Evolutionary conservation across 2,797 vertebrate species (phyloP).

Genomic region (Acomys russatus): DNA sequence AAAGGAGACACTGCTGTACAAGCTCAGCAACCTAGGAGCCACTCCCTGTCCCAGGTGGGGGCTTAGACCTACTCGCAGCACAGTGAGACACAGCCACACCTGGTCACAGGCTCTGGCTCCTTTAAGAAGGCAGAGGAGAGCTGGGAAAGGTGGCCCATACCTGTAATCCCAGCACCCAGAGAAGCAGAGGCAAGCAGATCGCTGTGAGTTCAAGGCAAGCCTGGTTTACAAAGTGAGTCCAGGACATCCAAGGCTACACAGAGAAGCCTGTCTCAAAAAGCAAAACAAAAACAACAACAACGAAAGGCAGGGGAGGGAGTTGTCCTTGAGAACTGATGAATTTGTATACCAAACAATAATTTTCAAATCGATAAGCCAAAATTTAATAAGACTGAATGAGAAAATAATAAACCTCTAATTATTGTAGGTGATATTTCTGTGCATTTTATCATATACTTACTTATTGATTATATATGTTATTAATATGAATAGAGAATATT

Average conservation of each 20-base stretch:
- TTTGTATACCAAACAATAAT: not conserved
- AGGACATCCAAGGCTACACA: no score
- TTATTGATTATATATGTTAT: not conserved
- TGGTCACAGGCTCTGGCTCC: not conserved
- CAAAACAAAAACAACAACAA: no score
- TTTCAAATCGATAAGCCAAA: not conserved
- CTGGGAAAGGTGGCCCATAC: no score
- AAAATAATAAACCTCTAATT: not conserved
- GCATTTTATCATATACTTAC: not conserved
- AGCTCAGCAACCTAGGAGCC: not conserved
- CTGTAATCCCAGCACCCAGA: no score
- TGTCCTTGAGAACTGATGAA: not conserved
- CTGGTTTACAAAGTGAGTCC: no score
- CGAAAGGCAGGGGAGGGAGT: not conserved
- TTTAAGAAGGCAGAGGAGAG: not conserved
- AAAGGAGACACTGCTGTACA: not conserved
- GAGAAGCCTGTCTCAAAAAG: no score
- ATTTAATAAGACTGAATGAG: not conserved
- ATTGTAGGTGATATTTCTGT: not conserved
- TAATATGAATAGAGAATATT: not conserved
- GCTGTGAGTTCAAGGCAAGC: no score
- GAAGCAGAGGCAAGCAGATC: no score
- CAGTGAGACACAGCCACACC: not conserved
- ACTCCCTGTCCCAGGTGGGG: not conserved
- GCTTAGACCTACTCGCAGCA: fast-evolving